Evolutionary conservation across 2,888 invertebrate genomes (phyloP), one percentile per base, ranked within the genome.

Genomic region (Mesorhabditis spiculigera): DNA sequence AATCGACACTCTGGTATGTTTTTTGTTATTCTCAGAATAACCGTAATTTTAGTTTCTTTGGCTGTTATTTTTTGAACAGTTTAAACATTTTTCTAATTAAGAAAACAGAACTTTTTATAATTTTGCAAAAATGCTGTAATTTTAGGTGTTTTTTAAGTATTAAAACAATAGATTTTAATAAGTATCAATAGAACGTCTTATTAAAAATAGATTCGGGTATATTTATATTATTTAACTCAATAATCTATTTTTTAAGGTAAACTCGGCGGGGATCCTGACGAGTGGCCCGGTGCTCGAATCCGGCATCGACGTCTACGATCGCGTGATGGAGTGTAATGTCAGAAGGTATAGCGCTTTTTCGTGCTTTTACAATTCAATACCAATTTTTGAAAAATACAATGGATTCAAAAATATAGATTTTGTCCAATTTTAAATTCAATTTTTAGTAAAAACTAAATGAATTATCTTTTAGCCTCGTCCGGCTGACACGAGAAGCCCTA

Each of bases 281-380:
- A 78, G 75, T 41, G 84, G 84, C 10, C 68, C 80, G 10, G 82
- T 83, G 4, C 70, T 77, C 10, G 78, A 78, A 42, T 72, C 76
- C 13, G 76, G 75, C 13, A 72, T 82, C 16, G 74, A 78, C 1
- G 93, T 94, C 84, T 95, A 91, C 84, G 96, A 97, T 86, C 89
- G 91, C 43, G 88, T 94, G 13, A 93, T 97, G 90, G 92, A 93
- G 84, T 90, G 92, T 1, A 97, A 97, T 87, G 73, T 87, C 81
- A 44, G 88, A 85, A 79, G 80, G 82, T 82, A 64, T 4, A n/a
- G 58, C 1, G n/a, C 28, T 28, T 28, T 28, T 67, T 16, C 63
- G 5, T 10, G 41, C 4, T 43, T 44, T 5, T 5, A 45, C 28
- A n/a, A 4, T 50, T 16, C 16, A 64, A 65, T 44, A 10, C 16